Conservation (phyloP, 2,888 invertebrate genomes). For the Phoronis australis region DNA sequence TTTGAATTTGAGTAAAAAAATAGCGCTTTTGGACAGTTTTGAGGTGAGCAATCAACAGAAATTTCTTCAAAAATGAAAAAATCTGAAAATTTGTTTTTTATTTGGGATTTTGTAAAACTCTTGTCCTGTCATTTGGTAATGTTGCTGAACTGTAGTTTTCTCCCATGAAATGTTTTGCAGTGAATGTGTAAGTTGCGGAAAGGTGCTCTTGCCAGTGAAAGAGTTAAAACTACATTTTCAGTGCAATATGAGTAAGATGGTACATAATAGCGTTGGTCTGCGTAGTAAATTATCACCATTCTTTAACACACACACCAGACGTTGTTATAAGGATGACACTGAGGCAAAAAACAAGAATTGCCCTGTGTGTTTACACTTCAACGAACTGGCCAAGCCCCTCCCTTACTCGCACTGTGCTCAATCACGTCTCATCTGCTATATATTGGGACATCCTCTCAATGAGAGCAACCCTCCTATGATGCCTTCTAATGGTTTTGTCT, state of each 20-base stretch:
- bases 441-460: slow-evolving; percentile 85
- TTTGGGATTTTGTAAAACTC: too few species aligned
- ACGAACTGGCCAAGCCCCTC: slow-evolving; percentile 75
- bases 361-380: slow-evolving; percentile 87
- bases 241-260: too few species aligned
- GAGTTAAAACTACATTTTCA: not conserved
- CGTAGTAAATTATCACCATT: not conserved
- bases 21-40: too few species aligned
- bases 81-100: too few species aligned
- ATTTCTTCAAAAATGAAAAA: too few species aligned
- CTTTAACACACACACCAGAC: slow-evolving; percentile 19
- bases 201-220: too few species aligned
- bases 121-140: too few species aligned
- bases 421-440: slow-evolving; percentile 85
- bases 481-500: slow-evolving; percentile 97
- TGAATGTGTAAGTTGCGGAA: too few species aligned
- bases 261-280: not conserved
- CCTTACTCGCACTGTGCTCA: slow-evolving; percentile 93
- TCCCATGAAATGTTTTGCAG: too few species aligned
- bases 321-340: slow-evolving; percentile 46
- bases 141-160: too few species aligned
- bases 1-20: too few species aligned
- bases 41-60: too few species aligned
- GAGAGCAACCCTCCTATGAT: slow-evolving; percentile 98
- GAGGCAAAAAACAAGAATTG: slow-evolving; percentile 69